Evolutionary conservation across 2,113 vertebrate species (phyloP), one percentile per base, ranked within the genome.

Genomic region (Nicator chloris): DNA sequence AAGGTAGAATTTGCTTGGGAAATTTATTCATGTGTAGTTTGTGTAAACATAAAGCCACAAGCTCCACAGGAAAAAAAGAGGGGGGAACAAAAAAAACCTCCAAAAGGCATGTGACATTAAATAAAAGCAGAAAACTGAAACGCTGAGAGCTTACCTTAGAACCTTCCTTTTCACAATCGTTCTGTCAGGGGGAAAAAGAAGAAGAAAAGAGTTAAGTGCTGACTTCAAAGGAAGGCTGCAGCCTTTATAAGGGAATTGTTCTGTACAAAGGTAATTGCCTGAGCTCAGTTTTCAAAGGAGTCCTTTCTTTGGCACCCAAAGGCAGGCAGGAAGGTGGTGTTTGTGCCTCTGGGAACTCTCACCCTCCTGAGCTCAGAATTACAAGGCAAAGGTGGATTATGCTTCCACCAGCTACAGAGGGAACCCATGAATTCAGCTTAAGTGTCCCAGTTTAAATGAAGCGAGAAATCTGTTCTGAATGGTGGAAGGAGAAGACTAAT

Each of bases 81-180:
- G 45, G 11, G 9, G 0, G 0, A 11, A 51, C 26, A n/a, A 22
- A 11, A 51, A 31, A n/a, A 22, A 1, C 8, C n/a, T 37, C 59
- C 56, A 49, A 70, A 63, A 70, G 47, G 31, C 19, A n/a, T 15
- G 40, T 69, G 71, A 70, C 56, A 49, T n/a, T 61, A 64, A 56
- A 72, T 69, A 63, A 50, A 72, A 93, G 33, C 4, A 15, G 72
- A 45, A 68, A 47, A 70, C 12, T 60, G 27, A 56, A 70, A n/a
- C 0, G 16, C 28, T 39, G 27, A 59, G 5, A 92, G 81, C 97
- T 98, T 98, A 99, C 99, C 98, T 98, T 98, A 84, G 95, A 80
- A 26, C 57, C 23, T 50, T 97, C 96, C 24, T 98, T 97, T 90
- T 98, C 98, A 95, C 98, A 98, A 87, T 99, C 99, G 10, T 97